Percentiles rank a stretch among this genome's conserved stretches.
These are phyloP conservation scores for Chrysoperla carnea DNA, from an alignment of 1,140 invertebrate species.

Conservation along the genomic window DNA sequence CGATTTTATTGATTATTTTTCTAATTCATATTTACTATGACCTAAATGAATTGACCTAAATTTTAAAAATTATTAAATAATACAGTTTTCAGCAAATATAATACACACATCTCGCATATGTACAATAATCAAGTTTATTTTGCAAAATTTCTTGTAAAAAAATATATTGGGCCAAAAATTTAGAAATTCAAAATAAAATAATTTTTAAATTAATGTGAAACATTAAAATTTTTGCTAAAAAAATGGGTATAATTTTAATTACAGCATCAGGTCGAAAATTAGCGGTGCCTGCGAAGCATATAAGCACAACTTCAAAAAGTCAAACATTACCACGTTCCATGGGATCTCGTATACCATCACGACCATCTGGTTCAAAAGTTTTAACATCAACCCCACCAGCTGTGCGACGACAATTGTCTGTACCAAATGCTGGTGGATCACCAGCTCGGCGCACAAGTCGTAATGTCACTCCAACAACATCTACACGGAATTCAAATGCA, in stretches of 20 bases:
- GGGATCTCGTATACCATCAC: constrained; percentile 39
- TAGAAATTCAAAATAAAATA: too few species aligned
- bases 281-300: constrained; percentile 45
- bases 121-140: too few species aligned
- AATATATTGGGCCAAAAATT: too few species aligned
- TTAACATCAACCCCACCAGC: constrained; percentile 61
- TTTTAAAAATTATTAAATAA: too few species aligned
- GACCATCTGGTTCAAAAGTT: constrained; percentile 38
- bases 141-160: too few species aligned
- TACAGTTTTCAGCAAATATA: too few species aligned
- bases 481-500: constrained; percentile 21
- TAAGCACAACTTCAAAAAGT: constrained; percentile 49
- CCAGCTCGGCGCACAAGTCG: constrained; percentile 32
- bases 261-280: constrained; percentile 53
- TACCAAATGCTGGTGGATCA: constrained; percentile 36
- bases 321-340: constrained; percentile 68
- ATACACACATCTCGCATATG: too few species aligned
- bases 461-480: constrained; percentile 17
- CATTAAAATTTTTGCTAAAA: too few species aligned
- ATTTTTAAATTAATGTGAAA: too few species aligned
- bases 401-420: constrained; percentile 59
- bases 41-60: too few species aligned
- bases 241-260: constrained; percentile 4
- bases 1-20: too few species aligned
- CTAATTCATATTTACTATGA: too few species aligned